Evolutionary conservation across 2,113 vertebrate genomes (phyloP).

Genomic region (Pelecanoides urinatrix): DNA sequence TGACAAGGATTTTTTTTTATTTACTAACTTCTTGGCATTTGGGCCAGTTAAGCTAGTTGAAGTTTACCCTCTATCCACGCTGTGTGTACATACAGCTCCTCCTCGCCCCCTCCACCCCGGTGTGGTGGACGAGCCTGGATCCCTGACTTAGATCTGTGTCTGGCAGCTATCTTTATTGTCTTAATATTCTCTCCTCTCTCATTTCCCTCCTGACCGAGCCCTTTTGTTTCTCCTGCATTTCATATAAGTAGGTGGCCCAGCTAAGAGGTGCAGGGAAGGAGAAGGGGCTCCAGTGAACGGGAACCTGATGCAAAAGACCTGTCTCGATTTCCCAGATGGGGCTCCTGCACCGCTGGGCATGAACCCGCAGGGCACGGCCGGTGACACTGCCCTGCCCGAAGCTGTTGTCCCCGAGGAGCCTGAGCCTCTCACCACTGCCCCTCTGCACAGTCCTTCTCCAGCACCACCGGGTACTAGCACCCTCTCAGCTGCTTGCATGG

Average conservation of each 20-base stretch:
- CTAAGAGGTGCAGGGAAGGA: not conserved
- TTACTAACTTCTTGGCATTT: not conserved
- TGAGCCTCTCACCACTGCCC: not conserved
- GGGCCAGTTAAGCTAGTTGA: not conserved
- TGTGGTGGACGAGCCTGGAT: accelerated
- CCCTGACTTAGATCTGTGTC: not conserved
- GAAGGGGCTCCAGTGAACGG: not conserved
- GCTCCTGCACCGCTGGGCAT: too few relatives aligned
- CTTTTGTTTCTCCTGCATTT: not conserved
- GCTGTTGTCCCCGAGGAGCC: not conserved
- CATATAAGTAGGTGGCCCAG: not conserved
- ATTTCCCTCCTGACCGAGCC: not conserved
- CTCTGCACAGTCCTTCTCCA: not conserved
- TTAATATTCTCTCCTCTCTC: not conserved
- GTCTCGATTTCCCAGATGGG: not conserved
- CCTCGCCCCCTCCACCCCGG: not conserved
- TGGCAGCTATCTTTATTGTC: not conserved
- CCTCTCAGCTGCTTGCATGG: not conserved
- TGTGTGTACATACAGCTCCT: not conserved
- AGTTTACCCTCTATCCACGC: not conserved
- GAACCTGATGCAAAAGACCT: not conserved
- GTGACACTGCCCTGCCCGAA: not conserved
- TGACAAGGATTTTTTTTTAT: not conserved
- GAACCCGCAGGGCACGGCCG: accelerated
- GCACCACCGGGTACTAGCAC: accelerated